Evolutionary conservation across 2,888 invertebrate species (phyloP), one percentile per base, ranked within the genome.

Genomic region (Notodromas monacha): DNA sequence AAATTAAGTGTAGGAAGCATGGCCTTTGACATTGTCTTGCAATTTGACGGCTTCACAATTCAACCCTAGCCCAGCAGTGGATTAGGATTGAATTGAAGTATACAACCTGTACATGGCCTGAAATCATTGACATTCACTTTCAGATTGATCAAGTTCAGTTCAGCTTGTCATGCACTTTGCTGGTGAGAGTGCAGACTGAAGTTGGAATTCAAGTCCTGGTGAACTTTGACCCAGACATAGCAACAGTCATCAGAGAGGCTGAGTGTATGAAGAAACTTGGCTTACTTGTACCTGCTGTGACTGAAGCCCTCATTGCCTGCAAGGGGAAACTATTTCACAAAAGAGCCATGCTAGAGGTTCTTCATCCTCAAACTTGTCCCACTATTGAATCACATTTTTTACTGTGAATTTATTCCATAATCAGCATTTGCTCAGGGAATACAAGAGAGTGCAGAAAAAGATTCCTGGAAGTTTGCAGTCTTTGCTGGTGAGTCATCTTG

Each of bases 401-500:
- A n/a, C n/a, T n/a, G n/a, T n/a, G n/a, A n/a, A n/a, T n/a, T n/a
- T n/a, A n/a, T n/a, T n/a, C n/a, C n/a, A n/a, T n/a, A n/a, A n/a
- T n/a, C 38, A 51, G 52, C 42, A 49, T 43, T 41, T 54, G 42
- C 38, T 53, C 26, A 41, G 45, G 30, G 48, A 52, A 34, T 46
- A 49, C 35, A 39, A 40, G 15, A 34, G 46, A 11, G 46, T 52
- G 4, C 39, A 45, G 16, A 39, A 37, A 14, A 46, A 47, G 36
- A 46, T 52, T 10, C 43, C 51, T 68, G 28, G 81, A 81, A 51
- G 73, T 6, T 21, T 84, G 11, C 61, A 81, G n/a, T 74, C 77
- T 13, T 54, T 89, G 30, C 66, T 86, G 45, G 56, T 77, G 16
- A 77, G 79, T 0, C 79, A 81, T 54, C 56, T 81, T 36, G 68